Evolutionary conservation across 2,113 vertebrate species (phyloP).

Genomic region (Mus pahari): DNA sequence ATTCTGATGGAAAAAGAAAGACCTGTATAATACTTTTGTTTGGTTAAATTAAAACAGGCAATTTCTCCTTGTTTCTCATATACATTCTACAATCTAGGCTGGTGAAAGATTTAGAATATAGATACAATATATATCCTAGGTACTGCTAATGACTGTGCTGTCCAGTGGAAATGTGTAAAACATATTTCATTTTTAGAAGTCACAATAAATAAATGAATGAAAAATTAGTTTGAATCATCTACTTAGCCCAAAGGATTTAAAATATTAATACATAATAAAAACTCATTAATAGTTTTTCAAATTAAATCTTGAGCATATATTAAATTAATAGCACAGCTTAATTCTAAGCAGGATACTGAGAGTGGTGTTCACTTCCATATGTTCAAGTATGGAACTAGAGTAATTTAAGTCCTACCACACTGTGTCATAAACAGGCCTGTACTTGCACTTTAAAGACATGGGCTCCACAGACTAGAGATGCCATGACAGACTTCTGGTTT

Average conservation of each 20-base stretch:
- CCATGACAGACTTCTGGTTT: not conserved
- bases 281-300: not conserved
- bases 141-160: not conserved
- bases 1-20: constrained; percentile 24
- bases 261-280: constrained; percentile 32
- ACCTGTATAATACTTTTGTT: not conserved
- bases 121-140: not conserved
- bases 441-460: not conserved
- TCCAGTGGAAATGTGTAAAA: not conserved
- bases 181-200: not conserved
- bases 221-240: constrained; percentile 20
- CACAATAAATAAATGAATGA: not conserved
- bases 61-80: constrained; percentile 25
- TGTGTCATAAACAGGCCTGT: not conserved
- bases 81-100: not conserved
- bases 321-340: not conserved
- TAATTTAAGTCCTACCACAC: not conserved
- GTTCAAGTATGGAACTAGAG: not conserved
- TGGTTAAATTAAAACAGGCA: not conserved
- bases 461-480: not conserved
- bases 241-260: constrained; percentile 3
- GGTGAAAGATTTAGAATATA: constrained; percentile 6
- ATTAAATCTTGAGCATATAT: not conserved
- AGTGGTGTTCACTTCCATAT: not conserved
- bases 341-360: not conserved